Evolutionary conservation across 2,888 invertebrate genomes (phyloP).

Genomic region (Trimorus sp.): DNA sequence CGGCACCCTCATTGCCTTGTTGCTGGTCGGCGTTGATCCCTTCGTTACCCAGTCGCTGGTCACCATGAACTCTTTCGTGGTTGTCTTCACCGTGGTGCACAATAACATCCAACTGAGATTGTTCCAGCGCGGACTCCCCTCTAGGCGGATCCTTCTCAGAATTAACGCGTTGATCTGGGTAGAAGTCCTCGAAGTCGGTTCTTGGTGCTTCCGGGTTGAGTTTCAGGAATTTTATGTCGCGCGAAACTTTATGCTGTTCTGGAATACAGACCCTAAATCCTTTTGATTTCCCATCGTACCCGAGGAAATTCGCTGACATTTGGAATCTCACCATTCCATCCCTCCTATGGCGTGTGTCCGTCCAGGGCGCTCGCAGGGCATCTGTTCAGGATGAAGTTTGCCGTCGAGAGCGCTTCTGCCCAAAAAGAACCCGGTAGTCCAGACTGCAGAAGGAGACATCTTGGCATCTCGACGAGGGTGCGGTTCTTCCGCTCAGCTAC

Average conservation of each 20-base stretch:
- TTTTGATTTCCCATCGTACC: constrained; percentile 10
- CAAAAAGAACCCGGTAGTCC: constrained; percentile 60
- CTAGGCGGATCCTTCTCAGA: background rate
- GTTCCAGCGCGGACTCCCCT: too few relatives aligned
- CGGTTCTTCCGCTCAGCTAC: constrained; percentile 68
- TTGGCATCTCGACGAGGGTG: constrained; percentile 69
- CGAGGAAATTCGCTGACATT: constrained; percentile 6
- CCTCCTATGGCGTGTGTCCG: background rate
- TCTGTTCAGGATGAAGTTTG: constrained; percentile 62
- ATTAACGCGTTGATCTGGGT: background rate
- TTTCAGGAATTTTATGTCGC: background rate
- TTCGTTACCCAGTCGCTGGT: too few relatives aligned
- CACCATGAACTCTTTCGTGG: too few relatives aligned
- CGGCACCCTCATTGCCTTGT: background rate
- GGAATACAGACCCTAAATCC: constrained; percentile 10
- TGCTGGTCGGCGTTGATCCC: background rate
- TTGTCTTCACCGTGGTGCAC: too few relatives aligned
- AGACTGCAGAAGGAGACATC: constrained; percentile 67
- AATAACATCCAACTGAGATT: too few relatives aligned
- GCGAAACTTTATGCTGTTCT: background rate
- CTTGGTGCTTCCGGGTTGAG: background rate
- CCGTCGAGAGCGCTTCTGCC: constrained; percentile 71
- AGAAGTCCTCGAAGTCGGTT: background rate
- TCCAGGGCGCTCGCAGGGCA: background rate
- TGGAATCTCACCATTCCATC: background rate